Base-by-base conservation (phyloP, 2,113 vertebrate species). In the Serinus canaria region DNA sequence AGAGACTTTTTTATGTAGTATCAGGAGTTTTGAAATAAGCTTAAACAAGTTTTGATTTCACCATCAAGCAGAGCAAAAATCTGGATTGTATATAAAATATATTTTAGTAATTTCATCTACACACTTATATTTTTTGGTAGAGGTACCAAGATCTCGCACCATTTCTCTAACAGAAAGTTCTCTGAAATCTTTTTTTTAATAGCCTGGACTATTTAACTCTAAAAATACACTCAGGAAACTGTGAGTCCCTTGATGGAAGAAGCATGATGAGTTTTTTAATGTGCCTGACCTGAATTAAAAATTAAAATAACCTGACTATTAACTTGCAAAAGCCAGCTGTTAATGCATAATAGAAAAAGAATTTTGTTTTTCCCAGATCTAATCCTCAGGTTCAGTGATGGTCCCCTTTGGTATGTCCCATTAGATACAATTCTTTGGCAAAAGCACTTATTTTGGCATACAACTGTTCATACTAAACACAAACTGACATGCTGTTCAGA, bases 281-380 rank as follows among this genome's bases (percentile, higher is more conserved):
- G 69, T 86, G 82, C 56, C 64, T 83, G 94, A 96, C 59, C 82
- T 93, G 85, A 93, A 83, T 66, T 80, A 69, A 90, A 91, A 95
- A 91, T 94, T 82, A 16, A 91, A 94, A 43, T 91, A 95, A 97
- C 90, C 93, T 96, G 94, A 97, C 63, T 86, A 43, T 87, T 94
- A 83, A 80, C 63, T 97, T 96, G 93, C 75, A 85, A 90, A 95
- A 95, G 37, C 55, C 96, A 97, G 92, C 93, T 97, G 95, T 95
- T 97, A 91, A 70, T 95, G 94, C 94, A 96, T 96, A 98, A 97
- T 88, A 94, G 86, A 95, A 94, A 97, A 97, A 97, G 75, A 97
- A 97, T 97, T 97, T 97, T 97, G 91, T 97, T 97, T 96, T 97
- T 96, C 89, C 94, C 95, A 95, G 74, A 88, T 83, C 95, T 97